Base-by-base conservation (phyloP, 2,797 vertebrate species). In the Trachurus trachurus region DNA sequence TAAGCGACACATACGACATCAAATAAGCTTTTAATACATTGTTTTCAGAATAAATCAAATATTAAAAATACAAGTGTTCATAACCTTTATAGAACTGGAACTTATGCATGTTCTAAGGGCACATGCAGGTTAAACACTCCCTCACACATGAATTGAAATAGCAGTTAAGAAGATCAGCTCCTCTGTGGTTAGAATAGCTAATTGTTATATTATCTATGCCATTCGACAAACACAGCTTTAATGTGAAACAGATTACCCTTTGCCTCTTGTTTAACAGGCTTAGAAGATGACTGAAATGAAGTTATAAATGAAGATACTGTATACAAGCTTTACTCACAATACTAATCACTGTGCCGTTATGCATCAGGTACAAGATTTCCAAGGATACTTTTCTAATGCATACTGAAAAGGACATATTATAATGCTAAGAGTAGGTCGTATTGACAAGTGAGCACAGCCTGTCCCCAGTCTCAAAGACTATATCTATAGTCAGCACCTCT, bases 311-410 rank as follows among this genome's bases (percentile, higher is more conserved):
- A 29, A 61, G 29, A 76, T 22, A 73, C n/a, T n/a, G n/a, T 34
- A 31, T 40, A 53, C 47, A 62, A 61, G 45, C 49, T 59, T 5
- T 50, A 66, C 11, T 71, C 29, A 62, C 5, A 29, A 29, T 29
- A 52, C 19, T 45, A 39, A 21, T 9, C 21, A 44, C 22, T 39
- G 9, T 21, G 9, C 50, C 17, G 29, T 40, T 9, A 47, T 61
- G 10, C 13, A 47, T 60, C 49, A 47, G 9, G 61, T 44, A 39
- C 47, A 2, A 61, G 4, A 31, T 62, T 12, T 71, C 72, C 76
- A 85, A 83, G 80, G 64, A 66, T 67, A 60, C 16, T 12, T 53
- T 78, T 37, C 9, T 52, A 58, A 52, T 40, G 58, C 10, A 62
- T 44, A 31, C 21, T 59, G 16, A 56, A 74, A 76, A 64, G 17